Evolutionary conservation across 2,113 vertebrate species (phyloP).

Genomic region (Xiphias gladius): DNA sequence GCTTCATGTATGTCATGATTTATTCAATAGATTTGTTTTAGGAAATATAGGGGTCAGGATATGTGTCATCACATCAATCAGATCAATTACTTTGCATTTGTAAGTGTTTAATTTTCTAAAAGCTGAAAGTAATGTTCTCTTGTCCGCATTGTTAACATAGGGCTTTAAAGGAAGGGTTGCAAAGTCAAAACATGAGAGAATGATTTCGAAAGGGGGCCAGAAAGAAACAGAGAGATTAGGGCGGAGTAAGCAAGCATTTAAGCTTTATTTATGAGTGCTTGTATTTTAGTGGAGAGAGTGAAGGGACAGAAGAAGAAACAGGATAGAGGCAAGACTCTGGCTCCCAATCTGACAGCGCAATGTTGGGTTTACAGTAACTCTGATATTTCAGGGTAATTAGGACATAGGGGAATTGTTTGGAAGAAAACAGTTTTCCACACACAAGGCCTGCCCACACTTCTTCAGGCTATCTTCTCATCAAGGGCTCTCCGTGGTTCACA

Average conservation of each 20-base stretch:
- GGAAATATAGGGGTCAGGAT: too few species aligned
- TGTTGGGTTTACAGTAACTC: slow-evolving; percentile 34
- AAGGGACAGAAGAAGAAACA: slow-evolving; percentile 7
- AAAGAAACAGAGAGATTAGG: not conserved
- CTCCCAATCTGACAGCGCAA: not conserved
- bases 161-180: not conserved
- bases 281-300: slow-evolving; percentile 14
- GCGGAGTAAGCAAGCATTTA: not conserved
- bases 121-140: not conserved
- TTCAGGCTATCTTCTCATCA: slow-evolving; percentile 1
- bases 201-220: not conserved
- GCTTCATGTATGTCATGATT: too few species aligned
- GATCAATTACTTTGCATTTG: not conserved
- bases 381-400: slow-evolving; percentile 54
- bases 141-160: not conserved
- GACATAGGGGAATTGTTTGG: slow-evolving; percentile 33
- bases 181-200: not conserved
- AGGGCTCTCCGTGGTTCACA: not conserved
- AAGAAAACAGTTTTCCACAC: not conserved
- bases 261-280: slow-evolving; percentile 33
- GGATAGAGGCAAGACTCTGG: not conserved
- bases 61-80: too few species aligned
- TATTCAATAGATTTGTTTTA: too few species aligned
- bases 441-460: not conserved
- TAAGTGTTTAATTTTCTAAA: not conserved